Evolutionary conservation across 1,140 invertebrate genomes (phyloP).

Genomic region (Choristoneura fumiferana): DNA sequence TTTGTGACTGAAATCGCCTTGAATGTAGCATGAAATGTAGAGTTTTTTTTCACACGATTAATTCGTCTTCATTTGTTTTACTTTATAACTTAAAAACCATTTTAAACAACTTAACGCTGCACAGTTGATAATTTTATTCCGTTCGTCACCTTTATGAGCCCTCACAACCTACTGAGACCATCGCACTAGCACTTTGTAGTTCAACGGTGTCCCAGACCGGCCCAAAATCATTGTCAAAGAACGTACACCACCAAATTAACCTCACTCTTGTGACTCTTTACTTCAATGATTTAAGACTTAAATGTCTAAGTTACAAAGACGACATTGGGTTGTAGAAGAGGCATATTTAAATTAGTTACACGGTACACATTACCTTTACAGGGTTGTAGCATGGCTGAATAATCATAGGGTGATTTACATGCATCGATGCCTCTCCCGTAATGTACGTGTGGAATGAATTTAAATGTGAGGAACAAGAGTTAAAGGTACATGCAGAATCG

Average conservation of each 20-base stretch:
- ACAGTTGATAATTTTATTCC: conserved; percentile 2
- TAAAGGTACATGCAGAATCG: conserved; percentile 12
- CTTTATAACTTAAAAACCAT: too few relatives aligned
- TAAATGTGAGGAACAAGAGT: conserved; percentile 42
- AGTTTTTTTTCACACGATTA: too few relatives aligned
- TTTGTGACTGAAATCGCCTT: too few relatives aligned
- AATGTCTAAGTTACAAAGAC: conserved; percentile 31
- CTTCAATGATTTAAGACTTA: conserved; percentile 29
- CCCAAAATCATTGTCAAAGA: conserved; percentile 69
- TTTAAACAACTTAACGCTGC: too few relatives aligned
- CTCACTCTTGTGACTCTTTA: conserved; percentile 33
- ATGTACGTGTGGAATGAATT: conserved; percentile 68
- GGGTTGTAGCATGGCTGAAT: conserved; percentile 66
- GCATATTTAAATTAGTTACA: conserved; percentile 11
- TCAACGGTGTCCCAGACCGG: conserved; percentile 40
- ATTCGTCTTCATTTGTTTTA: too few relatives aligned
- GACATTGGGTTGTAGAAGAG: conserved; percentile 19
- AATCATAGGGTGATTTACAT: conserved; percentile 74
- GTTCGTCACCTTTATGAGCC: conserved; percentile 1
- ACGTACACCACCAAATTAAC: conserved; percentile 47
- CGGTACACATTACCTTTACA: conserved; percentile 61
- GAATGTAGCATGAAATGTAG: too few relatives aligned
- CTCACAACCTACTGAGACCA: conserved; percentile 1
- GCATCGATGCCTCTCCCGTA: conserved; percentile 71
- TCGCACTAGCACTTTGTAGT: conserved; percentile 30